Evolutionary conservation across 2,113 vertebrate genomes (phyloP).

Genomic region (Melanotaenia duboulayi): DNA sequence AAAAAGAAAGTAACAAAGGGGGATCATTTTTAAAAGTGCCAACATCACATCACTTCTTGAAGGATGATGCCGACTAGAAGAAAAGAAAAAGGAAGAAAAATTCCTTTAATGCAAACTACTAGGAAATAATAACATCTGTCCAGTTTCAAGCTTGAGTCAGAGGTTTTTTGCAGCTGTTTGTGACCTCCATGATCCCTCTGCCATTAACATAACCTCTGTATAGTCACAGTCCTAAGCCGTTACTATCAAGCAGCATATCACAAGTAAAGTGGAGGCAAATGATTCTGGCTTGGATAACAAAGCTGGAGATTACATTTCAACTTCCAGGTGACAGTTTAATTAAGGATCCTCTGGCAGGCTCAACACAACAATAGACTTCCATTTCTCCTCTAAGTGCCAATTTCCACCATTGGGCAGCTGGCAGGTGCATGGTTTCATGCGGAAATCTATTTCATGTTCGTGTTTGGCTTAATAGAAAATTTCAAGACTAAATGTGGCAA

Average conservation of each 20-base stretch:
- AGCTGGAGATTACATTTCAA: slow-evolving; percentile 82
- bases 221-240: slow-evolving; percentile 53
- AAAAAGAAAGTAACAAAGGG: not conserved
- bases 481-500: slow-evolving; percentile 74
- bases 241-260: slow-evolving; percentile 73
- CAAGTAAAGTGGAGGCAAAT: slow-evolving; percentile 77
- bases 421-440: slow-evolving; percentile 82
- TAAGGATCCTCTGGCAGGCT: slow-evolving; percentile 81
- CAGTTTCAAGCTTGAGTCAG: slow-evolving; percentile 66
- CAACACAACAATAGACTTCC: slow-evolving; percentile 82
- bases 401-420: slow-evolving; percentile 77
- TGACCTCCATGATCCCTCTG: slow-evolving; percentile 51
- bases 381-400: slow-evolving; percentile 83
- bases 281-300: slow-evolving; percentile 79
- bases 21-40: not conserved
- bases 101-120: no score
- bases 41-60: slow-evolving; percentile 35
- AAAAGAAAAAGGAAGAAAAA: not conserved
- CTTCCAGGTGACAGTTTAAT: slow-evolving; percentile 86
- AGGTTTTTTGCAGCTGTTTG: slow-evolving; percentile 24
- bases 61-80: slow-evolving; percentile 22
- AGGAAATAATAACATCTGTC: slow-evolving; percentile 26
- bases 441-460: slow-evolving; percentile 82
- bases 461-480: slow-evolving; percentile 81
- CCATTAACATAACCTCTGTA: slow-evolving; percentile 58